Conservation (phyloP, 2,113 vertebrate species). For the Micronycteris hirsuta region DNA sequence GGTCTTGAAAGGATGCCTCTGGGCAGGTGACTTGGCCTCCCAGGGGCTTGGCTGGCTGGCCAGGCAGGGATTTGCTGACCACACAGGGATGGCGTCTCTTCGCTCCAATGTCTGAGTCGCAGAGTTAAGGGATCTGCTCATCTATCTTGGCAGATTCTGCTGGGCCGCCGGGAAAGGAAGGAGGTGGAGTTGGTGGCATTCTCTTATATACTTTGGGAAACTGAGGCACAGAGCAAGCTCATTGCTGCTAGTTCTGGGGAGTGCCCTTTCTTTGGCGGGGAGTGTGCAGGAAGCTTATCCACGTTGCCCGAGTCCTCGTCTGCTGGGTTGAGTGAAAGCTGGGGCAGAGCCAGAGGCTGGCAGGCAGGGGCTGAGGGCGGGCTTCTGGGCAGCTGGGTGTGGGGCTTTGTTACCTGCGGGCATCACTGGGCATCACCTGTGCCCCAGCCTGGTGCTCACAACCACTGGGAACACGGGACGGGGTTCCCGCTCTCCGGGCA, state of each 20-base stretch:
- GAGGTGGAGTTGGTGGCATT: neutral
- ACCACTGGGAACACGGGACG: neutral
- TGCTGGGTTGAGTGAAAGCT: neutral
- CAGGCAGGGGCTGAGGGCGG: neutral
- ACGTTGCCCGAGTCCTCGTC: neutral
- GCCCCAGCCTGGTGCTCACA: neutral
- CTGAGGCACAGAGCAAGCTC: neutral
- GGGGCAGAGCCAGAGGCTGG: neutral
- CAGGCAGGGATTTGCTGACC: neutral
- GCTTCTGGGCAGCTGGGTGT: neutral
- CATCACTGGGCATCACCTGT: neutral
- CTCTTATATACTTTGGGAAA: conserved; percentile 16
- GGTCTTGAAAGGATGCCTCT: neutral
- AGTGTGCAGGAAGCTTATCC: neutral
- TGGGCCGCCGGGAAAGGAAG: neutral
- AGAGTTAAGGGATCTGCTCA: neutral
- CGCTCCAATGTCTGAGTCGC: neutral
- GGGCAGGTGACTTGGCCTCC: neutral
- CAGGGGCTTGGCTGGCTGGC: neutral
- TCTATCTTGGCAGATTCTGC: neutral
- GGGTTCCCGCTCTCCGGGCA: neutral
- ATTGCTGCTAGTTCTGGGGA: neutral
- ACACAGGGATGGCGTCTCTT: neutral
- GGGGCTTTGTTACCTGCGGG: neutral
- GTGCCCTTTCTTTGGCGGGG: neutral